Percentiles rank a stretch among this genome's conserved stretches.
These are phyloP conservation scores for Entomobrya proxima DNA, from an alignment of 2,888 invertebrate genomes.

Conservation along the genomic window DNA sequence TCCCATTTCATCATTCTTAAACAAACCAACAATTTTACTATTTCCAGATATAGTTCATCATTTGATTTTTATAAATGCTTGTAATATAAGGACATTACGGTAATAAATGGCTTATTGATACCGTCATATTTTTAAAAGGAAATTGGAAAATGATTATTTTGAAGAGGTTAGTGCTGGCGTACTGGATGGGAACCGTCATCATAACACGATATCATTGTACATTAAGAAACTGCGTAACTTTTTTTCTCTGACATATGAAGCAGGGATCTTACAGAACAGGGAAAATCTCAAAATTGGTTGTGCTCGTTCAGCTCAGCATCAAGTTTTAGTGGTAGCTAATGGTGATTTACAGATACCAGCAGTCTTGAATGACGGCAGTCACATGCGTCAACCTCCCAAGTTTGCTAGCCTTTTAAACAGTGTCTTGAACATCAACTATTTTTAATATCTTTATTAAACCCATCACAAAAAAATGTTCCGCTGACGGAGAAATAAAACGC, in stretches of 20 bases:
- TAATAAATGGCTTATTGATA: background rate
- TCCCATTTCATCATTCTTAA: too few species aligned
- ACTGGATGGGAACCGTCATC: too few species aligned
- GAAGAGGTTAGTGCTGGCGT: background rate
- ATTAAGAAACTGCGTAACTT: background rate
- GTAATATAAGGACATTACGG: too few species aligned
- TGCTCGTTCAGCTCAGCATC: background rate
- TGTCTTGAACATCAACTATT: constrained; percentile 5
- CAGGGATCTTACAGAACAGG: too few species aligned
- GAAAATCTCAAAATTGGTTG: too few species aligned
- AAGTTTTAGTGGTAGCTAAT: background rate
- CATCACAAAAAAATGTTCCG: background rate
- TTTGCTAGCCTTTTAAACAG: constrained; percentile 2
- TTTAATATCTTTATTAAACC: constrained; percentile 16
- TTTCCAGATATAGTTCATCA: too few species aligned
- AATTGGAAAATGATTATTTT: background rate
- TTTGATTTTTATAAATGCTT: too few species aligned
- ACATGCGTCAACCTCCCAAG: background rate
- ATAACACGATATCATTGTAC: too few species aligned
- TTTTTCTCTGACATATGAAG: too few species aligned
- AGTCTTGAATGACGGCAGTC: constrained; percentile 1
- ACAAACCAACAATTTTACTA: too few species aligned
- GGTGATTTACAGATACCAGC: background rate
- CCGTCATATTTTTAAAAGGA: background rate
- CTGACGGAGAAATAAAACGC: constrained; percentile 6